Percentiles rank a stretch among this genome's conserved stretches.
phyloP scores from a whole-genome alignment of 2,113 vertebrate species.

The Tricholaema leucomelas region DNA sequence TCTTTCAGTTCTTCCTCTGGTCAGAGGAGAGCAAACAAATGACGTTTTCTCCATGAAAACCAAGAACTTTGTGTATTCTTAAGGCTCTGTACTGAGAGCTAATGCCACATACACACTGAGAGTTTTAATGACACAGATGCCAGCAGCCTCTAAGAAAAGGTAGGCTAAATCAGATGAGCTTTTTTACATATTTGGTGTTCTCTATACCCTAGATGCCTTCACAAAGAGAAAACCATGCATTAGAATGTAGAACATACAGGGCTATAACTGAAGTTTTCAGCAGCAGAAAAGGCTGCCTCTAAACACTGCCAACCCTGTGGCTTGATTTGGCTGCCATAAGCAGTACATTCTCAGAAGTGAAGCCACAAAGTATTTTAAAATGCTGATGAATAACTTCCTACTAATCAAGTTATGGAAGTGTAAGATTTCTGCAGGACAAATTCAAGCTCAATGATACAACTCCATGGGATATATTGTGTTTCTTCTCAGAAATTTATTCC shows the following conservation, averaged over 20 bases:
- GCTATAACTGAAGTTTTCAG: neutral
- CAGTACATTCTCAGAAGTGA: neutral
- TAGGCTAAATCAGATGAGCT: neutral
- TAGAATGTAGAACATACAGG: neutral
- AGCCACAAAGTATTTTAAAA: neutral
- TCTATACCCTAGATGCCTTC: neutral
- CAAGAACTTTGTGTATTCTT: neutral
- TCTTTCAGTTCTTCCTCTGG: neutral
- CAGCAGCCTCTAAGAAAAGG: neutral
- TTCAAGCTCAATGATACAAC: neutral
- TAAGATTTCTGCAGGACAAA: neutral
- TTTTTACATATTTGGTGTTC: neutral
- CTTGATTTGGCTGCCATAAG: neutral
- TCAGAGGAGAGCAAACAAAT: neutral
- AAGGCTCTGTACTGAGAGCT: neutral
- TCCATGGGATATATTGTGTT: neutral
- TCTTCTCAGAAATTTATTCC: neutral
- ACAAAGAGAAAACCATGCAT: neutral
- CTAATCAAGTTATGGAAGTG: neutral
- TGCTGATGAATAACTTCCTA: constrained; percentile 8
- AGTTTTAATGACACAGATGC: neutral
- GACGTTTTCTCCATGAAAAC: neutral
- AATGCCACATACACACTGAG: neutral
- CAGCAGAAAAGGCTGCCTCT: neutral
- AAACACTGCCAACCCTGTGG: neutral